These are phyloP conservation scores for Toxotes jaculatrix DNA, from an alignment of 2,113 vertebrate species.

Conservation along the genomic window DNA sequence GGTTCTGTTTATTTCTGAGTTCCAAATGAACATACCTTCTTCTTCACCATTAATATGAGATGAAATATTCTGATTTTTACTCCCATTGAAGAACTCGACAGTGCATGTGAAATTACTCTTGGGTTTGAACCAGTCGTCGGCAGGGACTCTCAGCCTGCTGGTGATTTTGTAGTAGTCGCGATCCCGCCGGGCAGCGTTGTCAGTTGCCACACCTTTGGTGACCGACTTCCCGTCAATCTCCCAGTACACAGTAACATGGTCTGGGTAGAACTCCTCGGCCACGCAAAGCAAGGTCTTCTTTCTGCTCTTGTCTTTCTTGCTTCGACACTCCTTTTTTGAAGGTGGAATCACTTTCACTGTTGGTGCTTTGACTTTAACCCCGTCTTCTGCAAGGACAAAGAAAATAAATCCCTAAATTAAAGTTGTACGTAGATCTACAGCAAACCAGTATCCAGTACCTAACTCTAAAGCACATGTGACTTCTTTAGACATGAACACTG, in stretches of 20 bases:
- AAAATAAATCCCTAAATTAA: background rate
- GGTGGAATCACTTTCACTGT: conserved; percentile 83
- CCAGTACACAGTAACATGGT: conserved; percentile 89
- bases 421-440: background rate
- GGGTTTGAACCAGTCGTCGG: conserved; percentile 73
- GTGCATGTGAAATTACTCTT: conserved; percentile 80
- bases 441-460: background rate
- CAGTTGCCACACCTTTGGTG: conserved; percentile 77
- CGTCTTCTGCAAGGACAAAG: conserved; percentile 33
- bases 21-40: conserved; percentile 14
- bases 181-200: conserved; percentile 3
- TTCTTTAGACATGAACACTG: background rate
- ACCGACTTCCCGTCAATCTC: background rate
- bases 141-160: conserved; percentile 86
- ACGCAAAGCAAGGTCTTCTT: conserved; percentile 90
- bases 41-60: fast-evolving
- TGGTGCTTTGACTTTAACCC: fast-evolving
- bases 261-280: conserved; percentile 89
- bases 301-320: fast-evolving
- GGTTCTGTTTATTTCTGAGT: background rate
- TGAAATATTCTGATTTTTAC: fast-evolving
- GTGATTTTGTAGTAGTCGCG: conserved; percentile 78
- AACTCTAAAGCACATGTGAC: background rate
- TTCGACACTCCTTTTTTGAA: conserved; percentile 78
- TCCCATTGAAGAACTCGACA: conserved; percentile 75